These are phyloP conservation scores for Elymnias hypermnestra DNA, from an alignment of 1,140 invertebrate genomes.

Conservation along the genomic window DNA sequence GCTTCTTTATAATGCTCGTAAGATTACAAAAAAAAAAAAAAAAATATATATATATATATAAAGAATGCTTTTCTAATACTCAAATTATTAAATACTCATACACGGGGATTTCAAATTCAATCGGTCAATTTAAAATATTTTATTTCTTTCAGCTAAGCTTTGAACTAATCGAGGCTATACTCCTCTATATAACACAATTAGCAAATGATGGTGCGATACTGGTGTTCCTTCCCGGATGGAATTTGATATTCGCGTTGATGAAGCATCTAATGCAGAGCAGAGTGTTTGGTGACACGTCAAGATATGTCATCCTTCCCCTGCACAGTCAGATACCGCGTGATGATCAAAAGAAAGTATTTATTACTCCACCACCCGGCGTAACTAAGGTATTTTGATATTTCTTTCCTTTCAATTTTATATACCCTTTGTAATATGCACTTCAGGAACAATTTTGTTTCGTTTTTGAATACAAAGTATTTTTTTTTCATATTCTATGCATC, in stretches of 20 bases:
- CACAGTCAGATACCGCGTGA: constrained; percentile 94
- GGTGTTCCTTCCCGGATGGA: constrained; percentile 96
- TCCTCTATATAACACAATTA: constrained; percentile 85
- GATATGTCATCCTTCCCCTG: constrained; percentile 87
- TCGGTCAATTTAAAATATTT: no score
- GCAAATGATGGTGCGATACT: constrained; percentile 89
- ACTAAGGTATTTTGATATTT: constrained; percentile 42
- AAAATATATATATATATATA: no score
- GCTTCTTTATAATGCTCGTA: no score
- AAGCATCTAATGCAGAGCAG: constrained; percentile 88
- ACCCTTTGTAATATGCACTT: no score
- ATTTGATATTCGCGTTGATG: constrained; percentile 94
- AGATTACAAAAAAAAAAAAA: no score
- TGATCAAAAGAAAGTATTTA: constrained; percentile 92
- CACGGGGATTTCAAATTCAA: no score
- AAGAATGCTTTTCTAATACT: no score
- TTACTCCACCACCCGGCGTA: constrained; percentile 80
- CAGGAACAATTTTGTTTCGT: no score
- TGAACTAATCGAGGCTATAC: constrained; percentile 90
- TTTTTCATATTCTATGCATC: no score
- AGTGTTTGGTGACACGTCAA: constrained; percentile 80
- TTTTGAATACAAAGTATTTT: no score
- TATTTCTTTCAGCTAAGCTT: constrained; percentile 87
- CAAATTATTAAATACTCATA: no score
- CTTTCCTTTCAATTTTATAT: no score